Percentiles rank a stretch among this genome's conserved stretches.
phyloP scores from a whole-genome alignment of 2,113 vertebrate species.

The Fregetta grallaria region DNA sequence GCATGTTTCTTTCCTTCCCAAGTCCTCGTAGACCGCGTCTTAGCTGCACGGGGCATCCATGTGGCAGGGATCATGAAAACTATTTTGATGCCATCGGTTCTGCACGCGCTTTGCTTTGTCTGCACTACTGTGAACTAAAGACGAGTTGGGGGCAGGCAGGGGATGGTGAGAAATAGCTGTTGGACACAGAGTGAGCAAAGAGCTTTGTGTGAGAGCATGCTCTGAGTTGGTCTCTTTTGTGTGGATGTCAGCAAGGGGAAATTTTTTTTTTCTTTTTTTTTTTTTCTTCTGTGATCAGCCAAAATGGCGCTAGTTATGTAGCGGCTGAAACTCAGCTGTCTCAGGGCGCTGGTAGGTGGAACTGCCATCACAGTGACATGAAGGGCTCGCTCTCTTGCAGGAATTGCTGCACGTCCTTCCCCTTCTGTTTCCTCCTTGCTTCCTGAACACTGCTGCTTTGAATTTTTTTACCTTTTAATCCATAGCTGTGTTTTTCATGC shows the following conservation, averaged over 20 bases:
- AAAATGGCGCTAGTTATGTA: neutral
- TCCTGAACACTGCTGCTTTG: neutral
- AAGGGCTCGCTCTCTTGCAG: neutral
- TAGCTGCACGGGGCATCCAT: neutral
- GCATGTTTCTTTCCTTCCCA: neutral
- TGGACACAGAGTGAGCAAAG: rapidly evolving
- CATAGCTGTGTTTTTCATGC: neutral
- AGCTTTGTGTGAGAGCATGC: neutral
- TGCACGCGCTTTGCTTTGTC: neutral
- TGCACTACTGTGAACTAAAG: neutral
- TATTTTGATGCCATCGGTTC: neutral
- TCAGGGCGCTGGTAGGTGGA: neutral
- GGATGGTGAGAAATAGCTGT: neutral
- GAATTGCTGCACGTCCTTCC: neutral
- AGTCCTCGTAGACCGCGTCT: neutral
- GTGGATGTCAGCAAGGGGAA: neutral
- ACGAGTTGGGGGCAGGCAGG: neutral
- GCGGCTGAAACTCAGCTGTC: neutral
- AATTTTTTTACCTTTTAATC: neutral
- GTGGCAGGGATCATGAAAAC: neutral
- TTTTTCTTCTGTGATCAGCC: neutral
- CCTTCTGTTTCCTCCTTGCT: neutral
- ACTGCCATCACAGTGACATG: neutral
- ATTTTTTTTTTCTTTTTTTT: too few species aligned
- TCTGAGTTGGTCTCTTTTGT: neutral